These are phyloP conservation scores for Sphaerophoria rueppellii DNA, from an alignment of 2,888 invertebrate genomes.

Conservation along the genomic window DNA sequence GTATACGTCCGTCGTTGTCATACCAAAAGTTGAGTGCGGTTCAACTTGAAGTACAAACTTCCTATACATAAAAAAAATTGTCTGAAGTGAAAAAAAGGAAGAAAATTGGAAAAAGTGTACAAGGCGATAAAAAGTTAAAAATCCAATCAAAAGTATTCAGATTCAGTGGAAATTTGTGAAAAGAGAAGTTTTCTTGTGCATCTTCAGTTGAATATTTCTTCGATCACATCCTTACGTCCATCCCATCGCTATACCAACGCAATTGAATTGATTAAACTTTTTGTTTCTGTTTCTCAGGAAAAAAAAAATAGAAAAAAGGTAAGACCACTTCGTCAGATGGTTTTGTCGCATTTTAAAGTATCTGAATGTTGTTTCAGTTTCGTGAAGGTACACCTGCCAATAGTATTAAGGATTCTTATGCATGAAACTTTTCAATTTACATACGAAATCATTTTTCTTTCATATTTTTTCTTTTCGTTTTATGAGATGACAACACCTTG, in stretches of 20 bases:
- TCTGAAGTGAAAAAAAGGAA: conserved; percentile 28
- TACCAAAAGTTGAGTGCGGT: conserved; percentile 59
- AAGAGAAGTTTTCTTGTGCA: not conserved
- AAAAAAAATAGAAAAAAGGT: conserved; percentile 34
- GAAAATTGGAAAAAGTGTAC: conserved; percentile 39
- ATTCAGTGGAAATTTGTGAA: conserved; percentile 8
- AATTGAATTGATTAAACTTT: conserved; percentile 54
- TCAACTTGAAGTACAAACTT: conserved; percentile 39
- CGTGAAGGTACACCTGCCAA: not conserved
- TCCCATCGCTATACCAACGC: conserved; percentile 53
- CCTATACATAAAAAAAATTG: conserved; percentile 7
- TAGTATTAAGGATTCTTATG: conserved; percentile 35
- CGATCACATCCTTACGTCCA: conserved; percentile 31
- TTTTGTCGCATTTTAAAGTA: conserved; percentile 22
- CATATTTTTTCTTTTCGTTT: not conserved
- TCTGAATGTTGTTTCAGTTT: conserved; percentile 29
- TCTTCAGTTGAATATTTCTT: no score
- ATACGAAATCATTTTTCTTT: not conserved
- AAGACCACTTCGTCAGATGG: not conserved
- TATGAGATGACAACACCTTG: conserved; percentile 31
- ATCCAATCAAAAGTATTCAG: not conserved
- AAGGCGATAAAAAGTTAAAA: not conserved
- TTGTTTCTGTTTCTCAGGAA: not conserved
- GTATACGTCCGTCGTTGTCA: conserved; percentile 24
- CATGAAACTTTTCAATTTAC: conserved; percentile 28